Percentiles rank a stretch among this genome's conserved stretches.
Conservation (phyloP, 1,140 invertebrate genomes). For the Dolichoris vasculosae region DNA sequence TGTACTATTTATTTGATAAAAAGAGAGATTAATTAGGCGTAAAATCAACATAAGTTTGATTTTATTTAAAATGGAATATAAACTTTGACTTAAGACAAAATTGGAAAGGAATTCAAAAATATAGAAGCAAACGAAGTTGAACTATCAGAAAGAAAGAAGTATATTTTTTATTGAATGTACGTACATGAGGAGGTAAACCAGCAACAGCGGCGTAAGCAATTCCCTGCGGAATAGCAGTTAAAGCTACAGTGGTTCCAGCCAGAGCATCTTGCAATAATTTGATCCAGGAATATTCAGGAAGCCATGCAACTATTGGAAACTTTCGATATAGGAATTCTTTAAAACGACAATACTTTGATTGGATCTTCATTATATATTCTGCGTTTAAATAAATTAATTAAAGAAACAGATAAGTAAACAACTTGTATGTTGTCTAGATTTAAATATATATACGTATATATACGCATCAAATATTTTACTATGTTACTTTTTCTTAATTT, state of each 20-base stretch:
- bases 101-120: too few relatives aligned
- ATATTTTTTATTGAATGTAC: background rate
- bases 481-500: too few relatives aligned
- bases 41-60: too few relatives aligned
- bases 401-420: background rate
- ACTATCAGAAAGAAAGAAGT: background rate
- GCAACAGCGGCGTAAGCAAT: slow-evolving; percentile 82
- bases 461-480: slow-evolving; percentile 70
- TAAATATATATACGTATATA: slow-evolving; percentile 49
- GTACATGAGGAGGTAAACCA: slow-evolving; percentile 77
- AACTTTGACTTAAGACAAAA: too few relatives aligned
- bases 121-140: background rate
- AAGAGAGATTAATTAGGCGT: too few relatives aligned
- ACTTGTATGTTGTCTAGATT: too few relatives aligned
- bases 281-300: slow-evolving; percentile 74
- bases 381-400: slow-evolving; percentile 50
- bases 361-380: slow-evolving; percentile 61
- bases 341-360: slow-evolving; percentile 52
- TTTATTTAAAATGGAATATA: too few relatives aligned
- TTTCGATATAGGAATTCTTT: slow-evolving; percentile 63
- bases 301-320: slow-evolving; percentile 75
- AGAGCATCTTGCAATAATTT: slow-evolving; percentile 75
- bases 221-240: slow-evolving; percentile 82
- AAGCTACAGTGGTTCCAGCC: slow-evolving; percentile 80
- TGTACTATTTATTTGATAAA: too few relatives aligned